Percentiles rank a stretch among this genome's conserved stretches.
Conservation (phyloP, 2,113 vertebrate species). For the Pelecanoides urinatrix region DNA sequence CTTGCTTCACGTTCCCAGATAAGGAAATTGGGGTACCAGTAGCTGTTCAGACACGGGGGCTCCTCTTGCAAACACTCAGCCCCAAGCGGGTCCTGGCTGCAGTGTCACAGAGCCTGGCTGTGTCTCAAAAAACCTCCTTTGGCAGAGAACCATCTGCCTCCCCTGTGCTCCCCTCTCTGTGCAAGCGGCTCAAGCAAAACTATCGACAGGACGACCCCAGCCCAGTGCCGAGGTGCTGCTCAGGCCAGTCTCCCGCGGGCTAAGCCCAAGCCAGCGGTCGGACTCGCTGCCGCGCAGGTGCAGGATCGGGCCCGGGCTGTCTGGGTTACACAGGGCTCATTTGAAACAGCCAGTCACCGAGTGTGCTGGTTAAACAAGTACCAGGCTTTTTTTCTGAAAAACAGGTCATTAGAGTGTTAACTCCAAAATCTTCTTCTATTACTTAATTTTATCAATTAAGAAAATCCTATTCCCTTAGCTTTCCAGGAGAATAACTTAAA, state of each 20-base stretch:
- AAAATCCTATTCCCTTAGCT: neutral
- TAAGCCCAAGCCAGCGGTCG: rapidly evolving
- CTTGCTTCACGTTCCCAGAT: neutral
- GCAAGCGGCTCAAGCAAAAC: neutral
- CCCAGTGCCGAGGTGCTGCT: neutral
- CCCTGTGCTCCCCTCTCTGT: neutral
- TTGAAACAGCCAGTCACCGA: neutral
- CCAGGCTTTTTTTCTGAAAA: neutral
- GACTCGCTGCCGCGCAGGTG: rapidly evolving
- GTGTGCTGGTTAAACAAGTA: neutral
- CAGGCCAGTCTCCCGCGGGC: neutral
- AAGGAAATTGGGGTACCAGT: neutral
- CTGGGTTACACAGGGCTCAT: neutral
- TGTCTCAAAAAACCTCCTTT: neutral
- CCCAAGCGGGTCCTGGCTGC: neutral
- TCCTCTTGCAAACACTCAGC: neutral
- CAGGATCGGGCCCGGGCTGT: neutral
- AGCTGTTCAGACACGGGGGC: neutral
- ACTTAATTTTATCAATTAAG: neutral
- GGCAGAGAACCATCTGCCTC: neutral
- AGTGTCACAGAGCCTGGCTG: neutral
- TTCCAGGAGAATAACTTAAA: neutral
- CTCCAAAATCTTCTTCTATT: neutral
- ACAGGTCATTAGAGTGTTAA: neutral
- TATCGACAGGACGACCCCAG: neutral